These are phyloP conservation scores for Osmerus mordax DNA, from an alignment of 2,113 vertebrate genomes.

Conservation along the genomic window DNA sequence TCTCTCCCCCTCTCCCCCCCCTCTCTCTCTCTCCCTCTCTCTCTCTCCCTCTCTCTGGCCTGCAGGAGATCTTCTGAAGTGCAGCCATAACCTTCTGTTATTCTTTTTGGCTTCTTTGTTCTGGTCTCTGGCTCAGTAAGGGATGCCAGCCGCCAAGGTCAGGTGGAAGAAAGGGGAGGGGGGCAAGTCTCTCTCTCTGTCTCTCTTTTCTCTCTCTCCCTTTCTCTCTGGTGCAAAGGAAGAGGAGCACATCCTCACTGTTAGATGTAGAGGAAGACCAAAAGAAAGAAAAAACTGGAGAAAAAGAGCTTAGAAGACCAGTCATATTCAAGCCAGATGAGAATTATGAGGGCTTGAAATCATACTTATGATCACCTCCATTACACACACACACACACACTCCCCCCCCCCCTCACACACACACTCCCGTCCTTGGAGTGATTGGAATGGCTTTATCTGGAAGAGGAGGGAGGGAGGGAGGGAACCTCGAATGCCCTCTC, in stretches of 20 bases:
- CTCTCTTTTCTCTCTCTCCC: constrained; percentile 1
- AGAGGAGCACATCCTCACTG: constrained; percentile 65
- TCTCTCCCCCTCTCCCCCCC: constrained; percentile 19
- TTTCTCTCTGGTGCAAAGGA: constrained; percentile 66
- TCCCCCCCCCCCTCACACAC: too few relatives aligned
- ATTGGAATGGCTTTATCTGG: constrained; percentile 61
- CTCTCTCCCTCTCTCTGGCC: constrained; percentile 18
- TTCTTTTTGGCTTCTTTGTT: constrained; percentile 70
- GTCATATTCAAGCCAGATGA: constrained; percentile 70
- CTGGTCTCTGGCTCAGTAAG: constrained; percentile 69
- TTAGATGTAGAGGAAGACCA: constrained; percentile 68
- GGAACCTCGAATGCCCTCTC: constrained; percentile 60
- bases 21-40: constrained; percentile 1
- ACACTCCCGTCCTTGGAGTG: constrained; percentile 62
- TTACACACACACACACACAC: too few relatives aligned
- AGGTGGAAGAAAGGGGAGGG: constrained; percentile 54
- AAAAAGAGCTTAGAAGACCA: constrained; percentile 39
- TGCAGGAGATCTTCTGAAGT: constrained; percentile 64
- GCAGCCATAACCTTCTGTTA: constrained; percentile 73
- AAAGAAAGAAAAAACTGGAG: constrained; percentile 70
- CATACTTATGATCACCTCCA: constrained; percentile 63
- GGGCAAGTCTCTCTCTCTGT: constrained; percentile 10
- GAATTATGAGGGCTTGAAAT: constrained; percentile 68
- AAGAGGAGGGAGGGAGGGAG: constrained; percentile 52
- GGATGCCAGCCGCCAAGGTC: constrained; percentile 71